These are phyloP conservation scores for Caenorhabditis sp. DNA, from an alignment of 2,888 invertebrate genomes.

Conservation along the genomic window DNA sequence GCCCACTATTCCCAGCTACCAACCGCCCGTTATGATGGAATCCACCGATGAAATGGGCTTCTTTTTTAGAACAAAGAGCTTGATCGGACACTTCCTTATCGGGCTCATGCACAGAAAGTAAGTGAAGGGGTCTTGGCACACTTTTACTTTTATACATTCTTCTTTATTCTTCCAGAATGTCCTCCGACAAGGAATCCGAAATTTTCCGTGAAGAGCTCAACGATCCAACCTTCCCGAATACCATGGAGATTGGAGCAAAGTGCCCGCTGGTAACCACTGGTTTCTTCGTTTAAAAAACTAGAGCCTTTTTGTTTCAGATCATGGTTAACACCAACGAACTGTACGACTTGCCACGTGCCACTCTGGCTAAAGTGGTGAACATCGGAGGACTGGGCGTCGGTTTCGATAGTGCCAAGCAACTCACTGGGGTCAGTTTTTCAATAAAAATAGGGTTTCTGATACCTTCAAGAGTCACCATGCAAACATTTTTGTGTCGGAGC, in stretches of 20 bases:
- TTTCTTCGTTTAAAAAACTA: neutral
- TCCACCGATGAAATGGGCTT: constrained; percentile 68
- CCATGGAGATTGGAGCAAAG: constrained; percentile 60
- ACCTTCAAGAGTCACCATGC: no score
- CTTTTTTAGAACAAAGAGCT: constrained; percentile 63
- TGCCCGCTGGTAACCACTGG: constrained; percentile 63
- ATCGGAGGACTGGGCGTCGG: constrained; percentile 75
- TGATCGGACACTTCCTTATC: constrained; percentile 63
- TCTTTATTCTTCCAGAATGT: constrained; percentile 57
- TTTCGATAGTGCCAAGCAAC: constrained; percentile 61
- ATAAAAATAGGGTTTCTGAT: no score
- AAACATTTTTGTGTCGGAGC: no score
- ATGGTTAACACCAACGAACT: constrained; percentile 71
- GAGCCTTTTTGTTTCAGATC: constrained; percentile 45
- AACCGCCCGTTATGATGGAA: constrained; percentile 68
- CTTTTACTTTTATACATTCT: neutral
- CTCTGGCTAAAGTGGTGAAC: constrained; percentile 69
- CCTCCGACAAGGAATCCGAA: constrained; percentile 55
- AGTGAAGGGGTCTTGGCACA: no score
- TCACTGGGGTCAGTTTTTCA: constrained; percentile 48
- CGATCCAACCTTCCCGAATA: constrained; percentile 69
- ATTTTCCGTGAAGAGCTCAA: constrained; percentile 66
- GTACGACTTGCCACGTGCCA: constrained; percentile 71
- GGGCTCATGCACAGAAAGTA: constrained; percentile 14
- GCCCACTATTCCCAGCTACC: constrained; percentile 69